Evolutionary conservation across 1,140 invertebrate genomes (phyloP), one percentile per base, ranked within the genome.

Genomic region (Agraylea sexmaculata): DNA sequence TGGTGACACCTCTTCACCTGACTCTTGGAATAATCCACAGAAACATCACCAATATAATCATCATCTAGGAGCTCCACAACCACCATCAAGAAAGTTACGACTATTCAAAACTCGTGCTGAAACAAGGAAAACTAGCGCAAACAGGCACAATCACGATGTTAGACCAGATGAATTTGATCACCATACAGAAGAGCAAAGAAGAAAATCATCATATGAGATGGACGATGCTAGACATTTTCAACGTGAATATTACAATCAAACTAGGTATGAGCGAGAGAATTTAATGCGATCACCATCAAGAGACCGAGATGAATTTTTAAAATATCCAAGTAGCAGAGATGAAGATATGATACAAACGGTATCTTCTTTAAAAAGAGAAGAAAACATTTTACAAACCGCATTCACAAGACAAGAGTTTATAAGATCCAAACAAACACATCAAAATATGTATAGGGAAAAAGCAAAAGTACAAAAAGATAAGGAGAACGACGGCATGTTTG

Each of bases 81-180:
- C 63, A 45, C 70, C 74, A 2, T 69, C 72, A 17, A 62, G 71
- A 43, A 70, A 70, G 52, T 64, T 74, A 11, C 66, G 78, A 11
- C 60, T 82, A 19, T 82, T 81, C 55, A 80, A 80, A 60, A 81
- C 78, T n/a, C 71, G 75, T 55, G 75, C 75, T 11, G 77, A 80
- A 60, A 75, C 74, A 12, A 75, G 74, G 57, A 74, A 71, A 50
- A 57, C 12, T 38, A 20, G 12, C 8, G 45, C 45, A 35, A 43
- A 49, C 22, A 42, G 43, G 22, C 47, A 49, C 16, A n/a, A n/a
- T n/a, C n/a, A n/a, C n/a, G 47, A 50, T 10, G 25, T 41, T 13
- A 46, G 43, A 33, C 15, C 21, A 4, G 46, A 50, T 28, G 45
- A 43, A 22, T 45, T 28, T 23, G 32, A 52, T 45, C 42, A 56